Base-by-base conservation (phyloP, 2,797 vertebrate species). In the Neosalanx taihuensis region DNA sequence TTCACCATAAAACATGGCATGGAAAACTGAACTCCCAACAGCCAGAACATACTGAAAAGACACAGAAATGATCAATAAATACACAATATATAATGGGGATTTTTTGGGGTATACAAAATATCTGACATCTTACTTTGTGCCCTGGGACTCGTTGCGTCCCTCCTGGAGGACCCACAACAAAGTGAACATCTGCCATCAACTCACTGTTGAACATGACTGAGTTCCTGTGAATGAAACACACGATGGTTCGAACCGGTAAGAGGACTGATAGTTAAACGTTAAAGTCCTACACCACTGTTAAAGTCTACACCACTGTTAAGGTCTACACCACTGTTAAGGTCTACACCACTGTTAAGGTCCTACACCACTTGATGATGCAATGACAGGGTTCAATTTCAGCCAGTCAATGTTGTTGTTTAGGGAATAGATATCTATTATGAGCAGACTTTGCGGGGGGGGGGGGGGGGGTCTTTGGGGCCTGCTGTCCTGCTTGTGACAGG, bases 181-280 rank as follows among this genome's bases (percentile, higher is more conserved):
- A 99, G 92, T 98, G 95, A 88, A 99, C 95, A 76, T 99, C 97
- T 72, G 97, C 97, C 97, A 99, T 99, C 94, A 95, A 93, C 89
- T 99, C 97, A 84, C 99, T 99, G 95, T 99, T 99, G 92, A 98
- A 99, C 97, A 99, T 99, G 91, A 99, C 94, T 60, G 97, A 94
- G 87, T 99, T 99, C 93, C 97, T 99, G 84, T 73, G 88, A 92
- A 61, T 33, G 9, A 5, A 53, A n/a, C 23, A 67, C 33, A 33
- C 20, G 18, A 67, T 17, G 7, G 35, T 46, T 35, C 26, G 63
- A 5, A 46, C 26, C 9, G 3, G 12, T 46, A 12, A 64, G 63
- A 23, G 23, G 56, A 58, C 17, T 6, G 18, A 23, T 23, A 57
- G 53, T 20, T 57, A 57, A 20, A 46, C 41, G 23, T 26, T 26